Base-by-base conservation (phyloP, 2,888 invertebrate genomes). In the Mesochorus sp. region DNA sequence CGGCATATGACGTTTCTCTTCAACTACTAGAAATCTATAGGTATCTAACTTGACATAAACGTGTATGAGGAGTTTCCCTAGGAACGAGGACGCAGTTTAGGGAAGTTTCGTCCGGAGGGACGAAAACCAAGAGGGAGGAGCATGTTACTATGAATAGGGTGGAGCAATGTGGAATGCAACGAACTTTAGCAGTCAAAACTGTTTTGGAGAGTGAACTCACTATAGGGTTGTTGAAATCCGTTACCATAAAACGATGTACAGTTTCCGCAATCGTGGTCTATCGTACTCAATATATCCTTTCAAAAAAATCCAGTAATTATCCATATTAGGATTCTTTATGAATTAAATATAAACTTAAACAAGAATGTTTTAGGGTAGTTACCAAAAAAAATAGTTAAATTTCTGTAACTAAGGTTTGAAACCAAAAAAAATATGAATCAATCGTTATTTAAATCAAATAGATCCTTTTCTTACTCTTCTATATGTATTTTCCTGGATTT, bases 81-180 rank as follows among this genome's bases (percentile, higher is more conserved):
- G 37, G 64, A 64, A 49, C 66, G 64, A 73, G 64, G 73, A 73
- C 55, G 73, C 64, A 73, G 73, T 73, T 73, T 73, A 64, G 64
- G 64, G 49, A 64, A 66, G 55, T 73, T 47, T 66, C 57, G 64
- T 66, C 39, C 47, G 49, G 59, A 51, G 71, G 17, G 51, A 51
- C 6, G n/a, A 31, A 28, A 24, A 53, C 5, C 10, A 31, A 53
- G 28, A n/a, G 10, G n/a, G 53, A 24, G 6, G 51, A 51, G 53
- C 55, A 37, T 57, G 51, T 14, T 26, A 57, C 26, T 39, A 47
- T 42, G 28, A 10, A 47, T 21, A 21, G 28, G 49, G 24, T 31
- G 26, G 26, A n/a, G n/a, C n/a, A n/a, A n/a, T n/a, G n/a, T n/a
- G 42, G 53, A 44, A 62, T 44, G 42, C n/a, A 53, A 53, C 5